Percentiles rank a stretch among this genome's conserved stretches.
Conservation (phyloP, 2,797 vertebrate species). For the Melanotaenia boesemani region DNA sequence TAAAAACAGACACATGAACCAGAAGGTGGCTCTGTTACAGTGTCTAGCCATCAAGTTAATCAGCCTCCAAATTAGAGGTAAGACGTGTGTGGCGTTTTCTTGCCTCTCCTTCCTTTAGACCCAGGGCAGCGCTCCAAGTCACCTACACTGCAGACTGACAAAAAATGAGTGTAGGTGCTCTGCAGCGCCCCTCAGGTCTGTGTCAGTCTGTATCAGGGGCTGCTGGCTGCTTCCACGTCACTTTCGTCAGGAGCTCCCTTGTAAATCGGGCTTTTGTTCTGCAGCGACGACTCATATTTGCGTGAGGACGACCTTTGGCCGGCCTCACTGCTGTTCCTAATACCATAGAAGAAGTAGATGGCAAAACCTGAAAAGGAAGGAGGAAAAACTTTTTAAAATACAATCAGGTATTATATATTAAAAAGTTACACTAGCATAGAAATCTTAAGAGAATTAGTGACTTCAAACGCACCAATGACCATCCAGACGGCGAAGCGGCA, state of each 20-base stretch:
- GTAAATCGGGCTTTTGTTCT: conserved; percentile 81
- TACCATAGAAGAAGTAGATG: conserved; percentile 94
- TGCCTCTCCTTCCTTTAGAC: conserved; percentile 50
- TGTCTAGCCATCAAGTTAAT: conserved; percentile 62
- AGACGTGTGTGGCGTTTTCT: conserved; percentile 57
- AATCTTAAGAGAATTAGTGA: background rate
- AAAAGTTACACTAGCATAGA: background rate
- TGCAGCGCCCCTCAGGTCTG: conserved; percentile 23
- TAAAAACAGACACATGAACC: conserved; percentile 35
- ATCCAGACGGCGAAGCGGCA: conserved; percentile 91
- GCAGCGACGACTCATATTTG: conserved; percentile 70
- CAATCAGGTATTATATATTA: background rate
- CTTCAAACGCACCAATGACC: conserved; percentile 82
- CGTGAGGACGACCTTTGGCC: conserved; percentile 54
- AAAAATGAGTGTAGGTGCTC: conserved; percentile 28
- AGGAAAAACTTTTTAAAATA: background rate
- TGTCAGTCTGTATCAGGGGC: conserved; percentile 66
- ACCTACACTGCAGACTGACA: conserved; percentile 39
- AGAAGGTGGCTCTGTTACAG: conserved; percentile 38
- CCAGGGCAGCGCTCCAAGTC: conserved; percentile 29
- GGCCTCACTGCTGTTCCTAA: conserved; percentile 89
- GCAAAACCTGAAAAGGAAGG: conserved; percentile 84
- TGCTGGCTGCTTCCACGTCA: conserved; percentile 72
- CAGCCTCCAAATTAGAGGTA: conserved; percentile 71
- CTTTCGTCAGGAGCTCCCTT: conserved; percentile 66